phyloP scores from a whole-genome alignment of 2,888 invertebrate species.

The Acronicta alni region DNA sequence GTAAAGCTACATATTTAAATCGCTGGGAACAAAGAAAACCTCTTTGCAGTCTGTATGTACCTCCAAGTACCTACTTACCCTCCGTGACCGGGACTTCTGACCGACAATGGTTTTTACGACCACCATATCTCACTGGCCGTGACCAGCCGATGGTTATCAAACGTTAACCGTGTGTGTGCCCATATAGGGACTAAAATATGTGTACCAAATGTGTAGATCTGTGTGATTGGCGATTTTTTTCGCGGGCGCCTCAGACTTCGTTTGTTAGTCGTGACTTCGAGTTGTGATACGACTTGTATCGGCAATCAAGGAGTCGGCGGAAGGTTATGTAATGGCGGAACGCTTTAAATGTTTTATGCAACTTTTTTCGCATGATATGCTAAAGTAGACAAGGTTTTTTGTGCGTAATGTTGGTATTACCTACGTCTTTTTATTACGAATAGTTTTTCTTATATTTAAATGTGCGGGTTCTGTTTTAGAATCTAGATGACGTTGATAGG shows the following conservation, averaged over 20 bases:
- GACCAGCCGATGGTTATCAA: conserved; percentile 64
- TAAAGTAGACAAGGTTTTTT: conserved; percentile 53
- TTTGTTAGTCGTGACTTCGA: conserved; percentile 39
- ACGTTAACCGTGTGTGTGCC: conserved; percentile 51
- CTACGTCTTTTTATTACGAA: conserved; percentile 38
- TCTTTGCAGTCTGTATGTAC: conserved; percentile 45
- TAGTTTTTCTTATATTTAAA: conserved; percentile 12
- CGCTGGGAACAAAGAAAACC: conserved; percentile 49
- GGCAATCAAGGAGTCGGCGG: conserved; percentile 48
- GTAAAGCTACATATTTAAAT: conserved; percentile 45
- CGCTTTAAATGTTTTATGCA: conserved; percentile 53
- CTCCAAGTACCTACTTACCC: conserved; percentile 49
- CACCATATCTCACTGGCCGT: conserved; percentile 62
- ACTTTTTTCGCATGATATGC: conserved; percentile 48
- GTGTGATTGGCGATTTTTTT: conserved; percentile 60
- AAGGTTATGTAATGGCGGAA: conserved; percentile 56
- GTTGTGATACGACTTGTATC: conserved; percentile 44
- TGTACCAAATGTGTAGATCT: conserved; percentile 57
- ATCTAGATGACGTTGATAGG: conserved; percentile 24
- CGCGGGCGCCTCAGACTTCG: conserved; percentile 48
- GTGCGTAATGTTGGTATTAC: conserved; percentile 34
- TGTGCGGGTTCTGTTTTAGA: conserved; percentile 20
- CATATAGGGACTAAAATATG: conserved; percentile 54
- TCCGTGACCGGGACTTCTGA: conserved; percentile 61
- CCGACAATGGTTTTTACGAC: conserved; percentile 68